Evolutionary conservation across 2,888 invertebrate species (phyloP).

Genomic region (Rotaria sp.): DNA sequence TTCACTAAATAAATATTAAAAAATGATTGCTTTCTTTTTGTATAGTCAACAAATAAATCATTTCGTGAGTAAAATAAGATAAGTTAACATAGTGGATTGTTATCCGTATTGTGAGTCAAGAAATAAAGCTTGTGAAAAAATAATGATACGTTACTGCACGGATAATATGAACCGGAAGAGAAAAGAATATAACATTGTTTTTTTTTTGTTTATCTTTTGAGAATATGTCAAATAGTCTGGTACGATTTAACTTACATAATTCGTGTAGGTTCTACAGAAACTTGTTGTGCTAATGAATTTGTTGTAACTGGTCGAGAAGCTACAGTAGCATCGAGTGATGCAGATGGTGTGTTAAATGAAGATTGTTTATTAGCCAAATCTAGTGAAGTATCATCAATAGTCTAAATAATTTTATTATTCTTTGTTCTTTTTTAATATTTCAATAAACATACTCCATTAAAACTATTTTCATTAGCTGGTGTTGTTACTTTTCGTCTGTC

Average conservation of each 20-base stretch:
- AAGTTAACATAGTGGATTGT: too few relatives aligned
- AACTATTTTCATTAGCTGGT: background rate
- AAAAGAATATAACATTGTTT: too few relatives aligned
- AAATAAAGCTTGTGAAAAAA: too few relatives aligned
- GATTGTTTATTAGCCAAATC: background rate
- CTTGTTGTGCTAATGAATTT: background rate
- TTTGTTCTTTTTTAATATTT: background rate
- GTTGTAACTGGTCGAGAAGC: background rate
- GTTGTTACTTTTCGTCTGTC: background rate
- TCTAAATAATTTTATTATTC: background rate
- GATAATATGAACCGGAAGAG: too few relatives aligned
- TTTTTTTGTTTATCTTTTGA: too few relatives aligned
- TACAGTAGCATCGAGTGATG: background rate
- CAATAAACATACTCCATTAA: background rate
- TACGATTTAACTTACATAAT: background rate
- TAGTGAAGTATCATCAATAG: background rate
- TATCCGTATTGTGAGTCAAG: too few relatives aligned
- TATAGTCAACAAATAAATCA: too few relatives aligned
- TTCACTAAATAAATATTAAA: background rate
- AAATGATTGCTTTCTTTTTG: background rate
- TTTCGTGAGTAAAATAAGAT: too few relatives aligned
- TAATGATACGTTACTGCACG: too few relatives aligned
- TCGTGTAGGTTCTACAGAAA: background rate
- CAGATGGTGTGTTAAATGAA: background rate
- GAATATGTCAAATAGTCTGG: background rate